phyloP scores from a whole-genome alignment of 2,888 invertebrate species.

The Yponomeuta plumbellus region DNA sequence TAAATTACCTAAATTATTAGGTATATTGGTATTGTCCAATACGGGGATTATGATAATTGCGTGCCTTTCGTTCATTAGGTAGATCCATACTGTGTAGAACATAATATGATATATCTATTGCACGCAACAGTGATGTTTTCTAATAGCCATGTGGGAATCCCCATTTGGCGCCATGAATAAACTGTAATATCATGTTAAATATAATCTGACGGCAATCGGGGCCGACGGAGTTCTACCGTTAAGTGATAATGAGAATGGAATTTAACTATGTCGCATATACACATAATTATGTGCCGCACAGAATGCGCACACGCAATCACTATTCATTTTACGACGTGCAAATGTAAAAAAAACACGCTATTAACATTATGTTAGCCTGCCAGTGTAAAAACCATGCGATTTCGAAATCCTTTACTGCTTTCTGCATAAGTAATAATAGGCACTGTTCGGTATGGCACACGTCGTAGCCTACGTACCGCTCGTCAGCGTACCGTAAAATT shows the following conservation, averaged over 20 bases:
- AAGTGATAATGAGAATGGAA: constrained; percentile 9
- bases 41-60: not conserved
- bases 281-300: constrained; percentile 2
- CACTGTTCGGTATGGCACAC: not conserved
- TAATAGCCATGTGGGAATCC: not conserved
- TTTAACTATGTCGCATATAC: not conserved
- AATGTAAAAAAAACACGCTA: constrained; percentile 51
- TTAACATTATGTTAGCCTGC: constrained; percentile 42
- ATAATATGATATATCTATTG: not conserved
- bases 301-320: constrained; percentile 59
- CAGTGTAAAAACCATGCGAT: not conserved
- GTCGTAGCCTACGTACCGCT: no score
- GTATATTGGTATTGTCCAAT: not conserved
- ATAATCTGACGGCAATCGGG: not conserved
- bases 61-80: not conserved
- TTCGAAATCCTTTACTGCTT: not conserved
- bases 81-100: not conserved
- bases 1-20: no score
- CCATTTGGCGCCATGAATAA: not conserved
- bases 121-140: not conserved
- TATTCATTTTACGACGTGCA: constrained; percentile 29
- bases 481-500: no score
- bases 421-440: not conserved
- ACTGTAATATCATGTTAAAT: not conserved
- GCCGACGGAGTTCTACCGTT: not conserved